Percentiles rank a stretch among this genome's conserved stretches.
Conservation (phyloP, 2,888 invertebrate genomes). For the Dendrolimus pini region DNA sequence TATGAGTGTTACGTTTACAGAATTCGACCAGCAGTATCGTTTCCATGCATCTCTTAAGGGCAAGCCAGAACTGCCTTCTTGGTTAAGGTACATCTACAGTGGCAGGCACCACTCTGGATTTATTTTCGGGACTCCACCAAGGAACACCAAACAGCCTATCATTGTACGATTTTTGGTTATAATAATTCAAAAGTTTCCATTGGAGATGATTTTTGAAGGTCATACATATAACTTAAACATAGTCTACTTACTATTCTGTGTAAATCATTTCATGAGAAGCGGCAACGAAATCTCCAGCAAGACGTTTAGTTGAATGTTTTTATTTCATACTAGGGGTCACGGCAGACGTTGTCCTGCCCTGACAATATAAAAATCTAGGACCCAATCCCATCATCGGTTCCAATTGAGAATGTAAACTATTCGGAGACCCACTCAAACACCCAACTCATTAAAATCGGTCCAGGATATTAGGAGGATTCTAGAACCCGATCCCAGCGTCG, state of each 20-base stretch:
- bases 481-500: too few species aligned
- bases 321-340: not conserved
- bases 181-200: too few species aligned
- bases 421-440: too few species aligned
- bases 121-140: constrained; percentile 90
- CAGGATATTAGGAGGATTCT: too few species aligned
- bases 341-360: too few species aligned
- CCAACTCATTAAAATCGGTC: too few species aligned
- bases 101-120: constrained; percentile 86
- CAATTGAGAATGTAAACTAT: too few species aligned
- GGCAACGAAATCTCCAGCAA: too few species aligned
- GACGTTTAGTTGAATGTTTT: not conserved
- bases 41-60: constrained; percentile 86
- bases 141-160: constrained; percentile 52
- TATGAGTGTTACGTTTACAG: constrained; percentile 34
- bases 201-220: not conserved
- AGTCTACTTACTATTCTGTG: too few species aligned
- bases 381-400: too few species aligned
- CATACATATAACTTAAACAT: not conserved
- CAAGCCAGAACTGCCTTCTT: constrained; percentile 89
- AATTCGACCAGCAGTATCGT: constrained; percentile 78
- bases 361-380: too few species aligned
- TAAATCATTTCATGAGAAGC: too few species aligned
- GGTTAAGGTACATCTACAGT: constrained; percentile 91
- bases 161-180: constrained; percentile 29